Evolutionary conservation across 2,888 invertebrate species (phyloP).

Genomic region (Euclidia mi): DNA sequence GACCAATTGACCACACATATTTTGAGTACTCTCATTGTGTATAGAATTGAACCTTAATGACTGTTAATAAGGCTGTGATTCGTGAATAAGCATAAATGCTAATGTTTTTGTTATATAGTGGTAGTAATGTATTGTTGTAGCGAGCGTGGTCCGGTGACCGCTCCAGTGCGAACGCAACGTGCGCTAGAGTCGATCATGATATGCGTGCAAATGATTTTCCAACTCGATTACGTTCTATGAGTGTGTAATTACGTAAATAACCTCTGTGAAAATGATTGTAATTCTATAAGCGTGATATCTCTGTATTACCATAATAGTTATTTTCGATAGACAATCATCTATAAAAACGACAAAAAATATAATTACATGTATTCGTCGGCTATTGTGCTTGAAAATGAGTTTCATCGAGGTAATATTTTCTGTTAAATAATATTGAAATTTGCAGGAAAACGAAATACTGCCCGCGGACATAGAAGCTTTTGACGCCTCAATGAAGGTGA

Average conservation of each 20-base stretch:
- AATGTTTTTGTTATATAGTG: slow-evolving; percentile 44
- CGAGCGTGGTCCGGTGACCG: slow-evolving; percentile 51
- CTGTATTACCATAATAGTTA: background rate
- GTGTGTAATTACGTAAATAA: slow-evolving; percentile 53
- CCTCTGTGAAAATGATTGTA: slow-evolving; percentile 50
- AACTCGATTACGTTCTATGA: slow-evolving; percentile 58
- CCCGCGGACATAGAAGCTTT: slow-evolving; percentile 84
- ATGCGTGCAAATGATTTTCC: slow-evolving; percentile 62
- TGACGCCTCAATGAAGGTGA: slow-evolving; percentile 88
- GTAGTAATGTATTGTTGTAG: slow-evolving; percentile 57
- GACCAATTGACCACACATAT: slow-evolving; percentile 69
- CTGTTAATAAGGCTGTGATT: slow-evolving; percentile 35
- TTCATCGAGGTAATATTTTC: slow-evolving; percentile 45
- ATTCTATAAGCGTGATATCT: slow-evolving; percentile 30
- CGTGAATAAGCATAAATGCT: slow-evolving; percentile 31
- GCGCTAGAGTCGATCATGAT: slow-evolving; percentile 68
- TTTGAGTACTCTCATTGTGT: slow-evolving; percentile 19
- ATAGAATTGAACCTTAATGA: slow-evolving; percentile 45
- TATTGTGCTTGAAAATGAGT: slow-evolving; percentile 22
- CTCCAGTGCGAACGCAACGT: slow-evolving; percentile 67
- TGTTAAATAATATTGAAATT: slow-evolving; percentile 62
- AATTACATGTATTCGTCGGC: slow-evolving; percentile 18
- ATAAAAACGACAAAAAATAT: slow-evolving; percentile 10
- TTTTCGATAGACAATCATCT: background rate
- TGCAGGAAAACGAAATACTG: slow-evolving; percentile 84